phyloP scores from a whole-genome alignment of 2,888 invertebrate species.

The Trissoscelio sp. region DNA sequence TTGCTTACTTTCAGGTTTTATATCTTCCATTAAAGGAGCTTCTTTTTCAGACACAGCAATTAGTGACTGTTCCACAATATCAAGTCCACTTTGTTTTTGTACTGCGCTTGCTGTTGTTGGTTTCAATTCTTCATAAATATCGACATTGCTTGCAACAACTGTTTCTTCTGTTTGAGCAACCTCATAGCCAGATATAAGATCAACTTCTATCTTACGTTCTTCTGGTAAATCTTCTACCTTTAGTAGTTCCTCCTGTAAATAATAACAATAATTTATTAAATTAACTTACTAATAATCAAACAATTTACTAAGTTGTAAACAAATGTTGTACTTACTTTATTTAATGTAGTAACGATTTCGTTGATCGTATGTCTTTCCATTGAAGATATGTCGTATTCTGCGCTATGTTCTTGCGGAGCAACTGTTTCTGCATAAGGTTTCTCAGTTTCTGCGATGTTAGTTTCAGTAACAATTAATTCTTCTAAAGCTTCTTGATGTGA shows the following conservation, averaged over 20 bases:
- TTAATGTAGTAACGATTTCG: slow-evolving; percentile 76
- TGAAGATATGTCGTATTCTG: slow-evolving; percentile 76
- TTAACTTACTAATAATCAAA: too few species aligned
- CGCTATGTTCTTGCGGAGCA: slow-evolving; percentile 77
- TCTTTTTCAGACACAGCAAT: slow-evolving; percentile 85
- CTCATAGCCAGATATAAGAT: slow-evolving; percentile 77
- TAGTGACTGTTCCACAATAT: slow-evolving; percentile 84
- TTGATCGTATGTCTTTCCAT: slow-evolving; percentile 77
- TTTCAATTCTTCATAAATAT: slow-evolving; percentile 80
- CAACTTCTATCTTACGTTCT: slow-evolving; percentile 71
- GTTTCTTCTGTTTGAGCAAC: slow-evolving; percentile 80
- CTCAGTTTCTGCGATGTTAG: slow-evolving; percentile 83
- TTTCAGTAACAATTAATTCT: slow-evolving; percentile 83
- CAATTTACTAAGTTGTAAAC: too few species aligned
- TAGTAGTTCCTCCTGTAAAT: slow-evolving; percentile 74
- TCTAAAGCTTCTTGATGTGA: slow-evolving; percentile 84
- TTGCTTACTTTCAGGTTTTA: slow-evolving; percentile 85
- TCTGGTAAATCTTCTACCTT: slow-evolving; percentile 73
- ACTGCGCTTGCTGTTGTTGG: slow-evolving; percentile 76
- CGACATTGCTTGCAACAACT: slow-evolving; percentile 74
- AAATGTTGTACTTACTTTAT: slow-evolving; percentile 69
- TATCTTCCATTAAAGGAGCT: slow-evolving; percentile 81
- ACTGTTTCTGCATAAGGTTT: slow-evolving; percentile 83
- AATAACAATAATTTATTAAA: slow-evolving; percentile 1
- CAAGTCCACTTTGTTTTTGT: slow-evolving; percentile 82